Evolutionary conservation across 2,113 vertebrate genomes (phyloP).

Genomic region (Pterophyllum scalare): DNA sequence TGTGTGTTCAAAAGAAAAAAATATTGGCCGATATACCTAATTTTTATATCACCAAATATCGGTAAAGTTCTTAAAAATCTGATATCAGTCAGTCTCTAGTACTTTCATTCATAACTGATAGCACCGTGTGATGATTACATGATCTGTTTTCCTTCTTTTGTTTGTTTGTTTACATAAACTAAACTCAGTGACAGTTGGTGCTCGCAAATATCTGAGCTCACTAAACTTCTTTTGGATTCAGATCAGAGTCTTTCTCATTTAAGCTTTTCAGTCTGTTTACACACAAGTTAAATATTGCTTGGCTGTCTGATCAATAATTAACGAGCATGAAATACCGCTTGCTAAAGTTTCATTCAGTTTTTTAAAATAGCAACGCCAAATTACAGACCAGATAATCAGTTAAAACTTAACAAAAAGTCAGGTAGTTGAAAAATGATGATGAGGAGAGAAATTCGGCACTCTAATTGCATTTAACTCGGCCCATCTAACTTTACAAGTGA

Average conservation of each 20-base stretch:
- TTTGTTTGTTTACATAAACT: slow-evolving; percentile 10
- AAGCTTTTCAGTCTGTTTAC: slow-evolving; percentile 14
- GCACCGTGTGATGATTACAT: background rate
- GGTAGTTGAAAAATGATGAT: background rate
- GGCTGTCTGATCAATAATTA: slow-evolving; percentile 13
- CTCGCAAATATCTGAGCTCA: background rate
- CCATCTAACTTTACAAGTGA: slow-evolving; percentile 13
- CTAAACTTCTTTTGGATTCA: slow-evolving; percentile 11
- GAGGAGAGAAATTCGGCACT: background rate
- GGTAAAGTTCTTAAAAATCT: background rate
- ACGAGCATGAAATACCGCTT: background rate
- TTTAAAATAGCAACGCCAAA: background rate
- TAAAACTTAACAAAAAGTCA: background rate
- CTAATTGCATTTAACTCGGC: background rate
- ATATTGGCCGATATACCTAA: background rate
- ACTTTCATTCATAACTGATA: background rate
- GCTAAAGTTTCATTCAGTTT: background rate
- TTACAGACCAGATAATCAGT: background rate
- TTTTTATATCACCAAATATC: background rate
- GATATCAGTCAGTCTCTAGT: background rate
- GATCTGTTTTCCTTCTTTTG: background rate
- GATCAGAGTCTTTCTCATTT: slow-evolving; percentile 4
- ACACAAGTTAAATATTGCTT: slow-evolving; percentile 9
- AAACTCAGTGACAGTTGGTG: slow-evolving; percentile 16
- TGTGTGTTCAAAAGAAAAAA: background rate